Base-by-base conservation (phyloP, 2,113 vertebrate genomes). In the Stercorarius parasiticus region DNA sequence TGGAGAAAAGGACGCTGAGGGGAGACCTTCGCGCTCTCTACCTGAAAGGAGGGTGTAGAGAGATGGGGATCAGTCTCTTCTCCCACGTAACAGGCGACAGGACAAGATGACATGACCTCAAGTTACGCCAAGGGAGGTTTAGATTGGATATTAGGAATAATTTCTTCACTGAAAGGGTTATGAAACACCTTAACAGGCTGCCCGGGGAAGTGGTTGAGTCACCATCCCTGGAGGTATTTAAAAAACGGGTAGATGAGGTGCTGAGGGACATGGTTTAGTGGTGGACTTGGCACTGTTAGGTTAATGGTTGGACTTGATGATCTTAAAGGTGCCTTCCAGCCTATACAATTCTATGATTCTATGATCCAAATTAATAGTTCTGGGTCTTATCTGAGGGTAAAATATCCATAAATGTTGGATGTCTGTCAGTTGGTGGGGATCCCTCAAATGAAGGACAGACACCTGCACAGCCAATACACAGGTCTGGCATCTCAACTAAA, bases 401-500 rank as follows among this genome's bases (percentile, higher is more conserved):
- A 34, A 42, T 7, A 19, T 5, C 17, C 30, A 0, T 32, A 34
- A 90, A 3, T 2, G 32, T 3, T 34, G 19, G 56, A 27, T 5
- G 15, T 14, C 47, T 7, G 14, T 5, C 26, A 3, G 9, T 8
- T 4, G 6, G 14, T 15, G 21, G 42, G 70, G 36, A 19, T 25
- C 64, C 59, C 36, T 18, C 40, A 4, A 15, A 4, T 4, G 25
- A 43, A 58, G 71, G 47, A 10, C 52, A 17, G 16, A 3, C 4
- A 1, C 56, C 9, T 56, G 10, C 8, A 2, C 20, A 29, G 42
- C 27, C 4, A 4, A 16, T 6, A 16, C 7, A 2, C 1, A 4
- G 5, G 13, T 36, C 32, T 81, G 70, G 32, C 6, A 4, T 15
- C 13, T 11, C 14, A 5, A 1, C 5, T 32, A 8, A 50, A 59